A percentile compares a stretch with the other conserved stretches of the same genome.
phyloP scores from a whole-genome alignment of 2,113 vertebrate species.

The Platichthys stellatus region DNA sequence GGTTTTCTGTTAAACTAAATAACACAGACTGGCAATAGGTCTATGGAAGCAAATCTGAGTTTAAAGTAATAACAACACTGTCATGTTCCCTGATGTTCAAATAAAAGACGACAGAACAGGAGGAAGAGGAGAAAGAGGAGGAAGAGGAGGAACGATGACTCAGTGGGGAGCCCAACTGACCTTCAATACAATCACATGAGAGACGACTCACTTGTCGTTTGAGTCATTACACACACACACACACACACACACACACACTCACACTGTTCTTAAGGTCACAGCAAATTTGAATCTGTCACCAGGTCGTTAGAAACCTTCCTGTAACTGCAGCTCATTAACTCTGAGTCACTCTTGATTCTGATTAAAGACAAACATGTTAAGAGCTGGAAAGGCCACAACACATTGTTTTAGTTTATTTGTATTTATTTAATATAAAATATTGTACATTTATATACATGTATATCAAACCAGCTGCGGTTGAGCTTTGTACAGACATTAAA shows the following conservation, averaged over 20 bases:
- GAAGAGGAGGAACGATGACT: neutral
- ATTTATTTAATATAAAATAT: no score
- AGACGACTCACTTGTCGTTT: slow-evolving; percentile 13
- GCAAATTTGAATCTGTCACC: neutral
- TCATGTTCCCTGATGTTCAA: no score
- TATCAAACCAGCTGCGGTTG: no score
- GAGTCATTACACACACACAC: slow-evolving; percentile 8
- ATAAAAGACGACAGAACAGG: neutral
- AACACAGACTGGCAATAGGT: no score
- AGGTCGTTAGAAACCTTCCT: neutral
- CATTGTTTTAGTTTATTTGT: no score
- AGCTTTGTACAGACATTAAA: no score
- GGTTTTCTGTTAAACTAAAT: no score
- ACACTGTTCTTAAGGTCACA: slow-evolving; percentile 14
- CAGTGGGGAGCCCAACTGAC: slow-evolving; percentile 23
- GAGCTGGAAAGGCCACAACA: no score
- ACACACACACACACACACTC: slow-evolving; percentile 1
- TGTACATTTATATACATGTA: no score
- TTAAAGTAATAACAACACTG: no score
- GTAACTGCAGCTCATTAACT: neutral
- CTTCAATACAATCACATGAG: slow-evolving; percentile 33
- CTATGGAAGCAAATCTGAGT: no score
- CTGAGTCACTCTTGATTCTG: neutral
- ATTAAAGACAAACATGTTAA: no score
- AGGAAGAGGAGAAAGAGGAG: slow-evolving; percentile 2